These are phyloP conservation scores for Lamellibrachia luymesi DNA, from an alignment of 1,140 invertebrate species.

Conservation along the genomic window DNA sequence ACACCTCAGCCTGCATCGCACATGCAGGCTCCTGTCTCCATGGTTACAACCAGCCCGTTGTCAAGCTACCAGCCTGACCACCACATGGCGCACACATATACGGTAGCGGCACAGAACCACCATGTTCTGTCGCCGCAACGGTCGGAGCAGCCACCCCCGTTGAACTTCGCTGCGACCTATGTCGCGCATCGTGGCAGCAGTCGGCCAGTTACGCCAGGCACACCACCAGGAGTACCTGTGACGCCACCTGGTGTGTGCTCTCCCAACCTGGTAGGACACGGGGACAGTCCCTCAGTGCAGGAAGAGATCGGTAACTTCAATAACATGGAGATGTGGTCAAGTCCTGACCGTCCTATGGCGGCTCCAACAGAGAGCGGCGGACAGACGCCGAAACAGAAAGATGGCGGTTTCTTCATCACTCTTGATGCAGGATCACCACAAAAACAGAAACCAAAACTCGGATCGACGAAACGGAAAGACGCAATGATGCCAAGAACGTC, in stretches of 20 bases:
- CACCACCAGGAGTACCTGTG: neutral
- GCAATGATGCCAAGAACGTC: neutral
- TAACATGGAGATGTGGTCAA: neutral
- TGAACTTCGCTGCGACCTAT: neutral
- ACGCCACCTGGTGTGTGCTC: neutral
- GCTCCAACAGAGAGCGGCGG: neutral
- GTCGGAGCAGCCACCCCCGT: neutral
- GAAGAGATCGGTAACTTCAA: neutral
- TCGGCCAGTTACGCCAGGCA: neutral
- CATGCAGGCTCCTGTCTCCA: neutral
- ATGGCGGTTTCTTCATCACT: conserved; percentile 28
- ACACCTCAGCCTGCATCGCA: neutral
- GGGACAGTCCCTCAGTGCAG: neutral
- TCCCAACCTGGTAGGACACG: neutral
- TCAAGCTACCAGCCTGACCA: conserved; percentile 9
- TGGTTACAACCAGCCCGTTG: conserved; percentile 11
- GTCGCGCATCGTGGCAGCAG: neutral
- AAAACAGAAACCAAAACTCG: conserved; percentile 8
- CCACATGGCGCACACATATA: conserved; percentile 6
- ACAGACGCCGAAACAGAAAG: neutral
- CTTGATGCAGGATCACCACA: conserved; percentile 13
- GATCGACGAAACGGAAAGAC: neutral
- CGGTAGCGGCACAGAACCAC: conserved; percentile 36
- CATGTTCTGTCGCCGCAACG: conserved; percentile 49
- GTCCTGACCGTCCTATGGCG: neutral